Conservation (phyloP, 2,888 invertebrate species). For the Branchinecta sandiegonensis region DNA sequence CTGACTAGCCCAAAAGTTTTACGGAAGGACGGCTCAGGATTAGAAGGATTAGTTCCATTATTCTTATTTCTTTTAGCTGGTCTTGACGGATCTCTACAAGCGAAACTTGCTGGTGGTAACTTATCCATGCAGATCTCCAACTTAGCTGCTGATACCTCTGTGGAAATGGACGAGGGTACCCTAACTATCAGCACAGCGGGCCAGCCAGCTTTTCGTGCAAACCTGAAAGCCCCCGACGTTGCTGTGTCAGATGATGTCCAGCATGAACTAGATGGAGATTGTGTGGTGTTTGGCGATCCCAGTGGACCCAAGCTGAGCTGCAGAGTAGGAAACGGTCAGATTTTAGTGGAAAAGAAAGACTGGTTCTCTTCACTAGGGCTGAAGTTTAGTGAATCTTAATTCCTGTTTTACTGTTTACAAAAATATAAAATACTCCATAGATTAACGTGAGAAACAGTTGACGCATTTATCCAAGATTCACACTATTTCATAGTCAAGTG, state of each 20-base stretch:
- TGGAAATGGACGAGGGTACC: conserved; percentile 17
- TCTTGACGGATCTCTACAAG: conserved; percentile 22
- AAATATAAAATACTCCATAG: too few species aligned
- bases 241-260: background rate
- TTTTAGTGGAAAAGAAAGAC: conserved; percentile 19
- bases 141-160: conserved; percentile 18
- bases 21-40: too few species aligned
- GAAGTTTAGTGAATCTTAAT: conserved; percentile 15
- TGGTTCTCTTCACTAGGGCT: conserved; percentile 23
- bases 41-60: too few species aligned
- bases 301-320: background rate
- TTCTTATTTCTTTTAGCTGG: conserved; percentile 19
- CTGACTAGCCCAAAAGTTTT: too few species aligned
- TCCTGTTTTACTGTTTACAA: background rate
- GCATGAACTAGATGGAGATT: background rate
- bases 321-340: conserved; percentile 5
- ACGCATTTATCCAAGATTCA: too few species aligned
- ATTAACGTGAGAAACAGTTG: too few species aligned
- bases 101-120: conserved; percentile 17
- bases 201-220: conserved; percentile 18
- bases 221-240: conserved; percentile 18
- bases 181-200: conserved; percentile 17
- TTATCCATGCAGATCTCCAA: conserved; percentile 21
- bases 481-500: too few species aligned
- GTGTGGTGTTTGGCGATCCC: background rate